Evolutionary conservation across 23 tunicate species (phyloP), one percentile per base, ranked within the genome.

Genomic region (Diplosoma virens): DNA sequence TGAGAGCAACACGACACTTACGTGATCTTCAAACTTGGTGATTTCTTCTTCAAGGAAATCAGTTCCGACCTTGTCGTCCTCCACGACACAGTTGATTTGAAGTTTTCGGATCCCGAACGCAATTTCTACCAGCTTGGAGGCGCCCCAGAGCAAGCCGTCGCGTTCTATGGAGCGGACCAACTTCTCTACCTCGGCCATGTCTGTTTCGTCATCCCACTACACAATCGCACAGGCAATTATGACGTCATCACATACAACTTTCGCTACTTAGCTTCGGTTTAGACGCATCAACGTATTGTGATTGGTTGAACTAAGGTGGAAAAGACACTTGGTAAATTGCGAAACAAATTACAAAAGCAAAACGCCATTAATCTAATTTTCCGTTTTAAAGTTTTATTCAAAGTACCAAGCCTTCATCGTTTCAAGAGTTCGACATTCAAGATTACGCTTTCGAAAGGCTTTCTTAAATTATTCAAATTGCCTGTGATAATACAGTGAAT

Each of bases 141-240:
- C 86, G 50, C 98, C 98, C 98, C 98, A 93, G 18, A 93, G 25
- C 2, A 93, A 83, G 18, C 98, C 98, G 33, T 93, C 98, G 21
- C 64, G 64, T 48, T 67, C 63, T 33, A 93, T 53, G 18, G 85
- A 47, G 16, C 98, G 87, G 29, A 87, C 94, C 47, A 55, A 63
- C 72, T 72, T 79, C 32, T 87, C 98, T 32, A 93, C 47, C 34
- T 87, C 94, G 14, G 61, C 78, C 89, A 93, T 82, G 69, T 93
- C 85, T 17, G 98, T 93, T 73, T 93, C 98, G 74, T 93, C 98
- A 81, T 87, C 93, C 98, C 98, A 93, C 0, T n/a, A n/a, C n/a
- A n/a, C n/a, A n/a, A n/a, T n/a, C n/a, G n/a, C n/a, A n/a, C n/a
- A n/a, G n/a, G n/a, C n/a, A n/a, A n/a, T n/a, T n/a, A n/a, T n/a